Percentiles rank a stretch among this genome's conserved stretches.
phyloP scores from a whole-genome alignment of 2,888 invertebrate genomes.

The Hemithea aestivaria region DNA sequence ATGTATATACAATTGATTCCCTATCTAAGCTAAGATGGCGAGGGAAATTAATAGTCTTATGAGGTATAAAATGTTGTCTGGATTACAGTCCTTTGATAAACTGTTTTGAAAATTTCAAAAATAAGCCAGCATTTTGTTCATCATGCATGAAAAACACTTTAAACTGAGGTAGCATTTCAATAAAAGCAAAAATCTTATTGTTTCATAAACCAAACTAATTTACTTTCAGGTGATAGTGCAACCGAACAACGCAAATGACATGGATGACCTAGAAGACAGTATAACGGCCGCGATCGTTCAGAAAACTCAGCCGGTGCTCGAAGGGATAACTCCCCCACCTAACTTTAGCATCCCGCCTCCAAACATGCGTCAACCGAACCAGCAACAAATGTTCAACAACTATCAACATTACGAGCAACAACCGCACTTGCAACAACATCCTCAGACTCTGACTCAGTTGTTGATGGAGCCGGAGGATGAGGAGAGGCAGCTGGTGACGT shows the following conservation, averaged over 20 bases:
- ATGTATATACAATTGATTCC: no score
- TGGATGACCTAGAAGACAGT: slow-evolving; percentile 76
- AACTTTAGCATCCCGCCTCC: slow-evolving; percentile 55
- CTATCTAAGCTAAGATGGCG: no score
- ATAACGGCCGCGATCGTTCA: slow-evolving; percentile 74
- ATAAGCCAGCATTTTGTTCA: no score
- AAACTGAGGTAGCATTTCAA: no score
- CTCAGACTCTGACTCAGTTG: slow-evolving; percentile 49
- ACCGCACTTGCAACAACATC: slow-evolving; percentile 47
- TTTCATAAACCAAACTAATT: no score
- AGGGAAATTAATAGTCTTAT: no score
- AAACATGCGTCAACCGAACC: slow-evolving; percentile 36
- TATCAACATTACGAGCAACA: slow-evolving; percentile 56
- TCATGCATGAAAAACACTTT: no score
- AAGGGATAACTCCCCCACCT: slow-evolving; percentile 38
- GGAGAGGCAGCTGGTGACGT: slow-evolving; percentile 60
- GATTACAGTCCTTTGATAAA: no score
- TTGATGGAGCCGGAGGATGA: slow-evolving; percentile 67
- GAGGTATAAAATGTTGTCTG: no score
- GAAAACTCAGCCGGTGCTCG: slow-evolving; percentile 52
- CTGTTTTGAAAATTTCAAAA: no score
- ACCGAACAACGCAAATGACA: slow-evolving; percentile 68
- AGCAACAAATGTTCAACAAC: slow-evolving; percentile 48
- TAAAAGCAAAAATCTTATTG: no score
- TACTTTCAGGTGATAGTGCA: slow-evolving; percentile 62